A percentile compares a stretch with the other conserved stretches of the same genome.
phyloP scores from a whole-genome alignment of 2,888 invertebrate genomes.

The Perdita meconis region DNA sequence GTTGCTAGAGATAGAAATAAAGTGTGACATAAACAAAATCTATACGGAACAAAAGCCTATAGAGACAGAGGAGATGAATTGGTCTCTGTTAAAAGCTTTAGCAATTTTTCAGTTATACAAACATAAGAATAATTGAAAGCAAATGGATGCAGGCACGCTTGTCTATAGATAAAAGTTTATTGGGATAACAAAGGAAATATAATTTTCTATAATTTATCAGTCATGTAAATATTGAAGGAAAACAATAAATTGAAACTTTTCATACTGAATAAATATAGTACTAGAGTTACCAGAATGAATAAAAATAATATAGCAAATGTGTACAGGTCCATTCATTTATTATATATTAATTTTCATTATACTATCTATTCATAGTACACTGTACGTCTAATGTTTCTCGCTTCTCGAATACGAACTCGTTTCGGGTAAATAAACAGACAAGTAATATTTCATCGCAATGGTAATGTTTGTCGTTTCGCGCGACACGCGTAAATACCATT shows the following conservation, averaged over 20 bases:
- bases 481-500: constrained; percentile 34
- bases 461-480: constrained; percentile 34
- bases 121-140: background rate
- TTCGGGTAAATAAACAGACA: constrained; percentile 55
- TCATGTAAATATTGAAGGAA: background rate
- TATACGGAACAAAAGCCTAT: no score
- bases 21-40: no score
- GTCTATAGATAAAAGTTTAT: no score
- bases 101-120: constrained; percentile 23
- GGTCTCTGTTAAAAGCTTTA: constrained; percentile 56
- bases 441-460: constrained; percentile 39
- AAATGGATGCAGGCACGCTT: background rate
- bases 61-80: constrained; percentile 56
- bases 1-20: no score
- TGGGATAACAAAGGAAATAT: no score
- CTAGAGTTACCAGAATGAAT: background rate
- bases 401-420: constrained; percentile 78
- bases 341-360: constrained; percentile 81
- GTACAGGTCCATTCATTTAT: constrained; percentile 80
- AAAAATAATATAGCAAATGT: constrained; percentile 12
- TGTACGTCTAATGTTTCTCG: constrained; percentile 74
- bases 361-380: constrained; percentile 79
- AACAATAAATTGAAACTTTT: constrained; percentile 3
- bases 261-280: background rate
- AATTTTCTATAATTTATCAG: no score